Base-by-base conservation (phyloP, 2,888 invertebrate genomes). In the Trilocha varians region DNA sequence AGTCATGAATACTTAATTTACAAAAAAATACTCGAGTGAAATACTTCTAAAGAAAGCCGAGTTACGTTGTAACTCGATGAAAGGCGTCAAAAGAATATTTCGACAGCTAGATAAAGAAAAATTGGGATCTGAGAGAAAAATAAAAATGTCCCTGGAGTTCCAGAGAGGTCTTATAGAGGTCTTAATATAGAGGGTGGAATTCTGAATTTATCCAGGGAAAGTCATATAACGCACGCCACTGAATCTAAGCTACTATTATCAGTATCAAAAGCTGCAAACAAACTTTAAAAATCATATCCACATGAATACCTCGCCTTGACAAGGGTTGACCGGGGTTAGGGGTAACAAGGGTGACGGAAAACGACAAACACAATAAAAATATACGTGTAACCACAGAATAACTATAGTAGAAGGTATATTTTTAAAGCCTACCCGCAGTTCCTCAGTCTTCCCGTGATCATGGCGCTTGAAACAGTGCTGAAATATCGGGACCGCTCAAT, bases 41-140 rank as follows among this genome's bases (percentile, higher is more conserved):
- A 34, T 33, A n/a, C 32, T 41, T 46, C 37, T 38, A 45, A 49
- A 46, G 45, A 44, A 44, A 46, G 40, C 44, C 49, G 47, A 54
- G 70, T 67, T 65, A 32, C 36, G 35, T 25, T 34, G 37, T 40
- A 40, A 43, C 37, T 40, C 40, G 37, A 43, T 43, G 37, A 43
- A 36, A 17, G 14, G 37, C 34, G 14, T 37, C 43, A 43, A 43
- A 43, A 43, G 40, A 34, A 37, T 40, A 40, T 37, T 39, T 34
- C 33, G 36, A 43, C 40, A 25, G 11, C 25, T 25, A 25, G 25
- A 25, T 25, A 25, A 25, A 25, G 25, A 25, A 25, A 25, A 25
- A 25, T 25, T 25, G 25, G 25, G 25, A 9, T 6, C 6, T 11
- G 25, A 25, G 25, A 25, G 11, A 9, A 25, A 25, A 25, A 25